These are phyloP conservation scores for Hoplias malabaricus DNA, from an alignment of 2,113 vertebrate species.

Conservation along the genomic window DNA sequence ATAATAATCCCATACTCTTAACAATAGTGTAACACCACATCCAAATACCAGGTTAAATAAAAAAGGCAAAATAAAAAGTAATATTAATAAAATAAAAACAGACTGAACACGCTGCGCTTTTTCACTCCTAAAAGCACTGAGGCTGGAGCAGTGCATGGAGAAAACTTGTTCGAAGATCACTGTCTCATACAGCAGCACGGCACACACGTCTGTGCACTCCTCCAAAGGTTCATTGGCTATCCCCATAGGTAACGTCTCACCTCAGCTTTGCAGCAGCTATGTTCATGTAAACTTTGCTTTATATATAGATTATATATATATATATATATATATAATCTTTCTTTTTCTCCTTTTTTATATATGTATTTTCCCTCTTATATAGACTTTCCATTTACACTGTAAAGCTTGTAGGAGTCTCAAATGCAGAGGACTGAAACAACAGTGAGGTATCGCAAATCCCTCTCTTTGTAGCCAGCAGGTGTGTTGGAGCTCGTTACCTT, in stretches of 20 bases:
- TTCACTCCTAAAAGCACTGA: slow-evolving; percentile 83
- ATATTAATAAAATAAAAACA: slow-evolving; percentile 64
- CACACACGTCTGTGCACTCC: slow-evolving; percentile 62
- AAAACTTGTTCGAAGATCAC: slow-evolving; percentile 59
- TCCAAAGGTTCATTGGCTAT: slow-evolving; percentile 70
- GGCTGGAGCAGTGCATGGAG: slow-evolving; percentile 80
- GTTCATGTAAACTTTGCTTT: slow-evolving; percentile 97
- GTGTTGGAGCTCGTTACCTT: slow-evolving; percentile 87
- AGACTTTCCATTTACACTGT: slow-evolving; percentile 77
- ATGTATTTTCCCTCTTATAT: slow-evolving; percentile 53
- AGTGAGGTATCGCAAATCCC: slow-evolving; percentile 76
- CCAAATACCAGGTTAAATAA: slow-evolving; percentile 80
- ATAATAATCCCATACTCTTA: slow-evolving; percentile 75
- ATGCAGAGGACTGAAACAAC: slow-evolving; percentile 77
- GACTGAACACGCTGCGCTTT: slow-evolving; percentile 83
- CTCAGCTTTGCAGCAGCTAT: slow-evolving; percentile 86
- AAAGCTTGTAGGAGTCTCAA: slow-evolving; percentile 85
- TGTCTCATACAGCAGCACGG: slow-evolving; percentile 69
- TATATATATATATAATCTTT: slow-evolving; percentile 33
- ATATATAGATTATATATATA: slow-evolving; percentile 52
- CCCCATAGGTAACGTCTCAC: slow-evolving; percentile 66
- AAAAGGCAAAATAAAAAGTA: slow-evolving; percentile 61
- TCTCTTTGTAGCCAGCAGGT: slow-evolving; percentile 62
- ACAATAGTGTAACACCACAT: slow-evolving; percentile 84
- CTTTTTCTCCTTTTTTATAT: slow-evolving; percentile 49